Conservation (phyloP, 2,113 vertebrate genomes). For the Callospermophilus lateralis region DNA sequence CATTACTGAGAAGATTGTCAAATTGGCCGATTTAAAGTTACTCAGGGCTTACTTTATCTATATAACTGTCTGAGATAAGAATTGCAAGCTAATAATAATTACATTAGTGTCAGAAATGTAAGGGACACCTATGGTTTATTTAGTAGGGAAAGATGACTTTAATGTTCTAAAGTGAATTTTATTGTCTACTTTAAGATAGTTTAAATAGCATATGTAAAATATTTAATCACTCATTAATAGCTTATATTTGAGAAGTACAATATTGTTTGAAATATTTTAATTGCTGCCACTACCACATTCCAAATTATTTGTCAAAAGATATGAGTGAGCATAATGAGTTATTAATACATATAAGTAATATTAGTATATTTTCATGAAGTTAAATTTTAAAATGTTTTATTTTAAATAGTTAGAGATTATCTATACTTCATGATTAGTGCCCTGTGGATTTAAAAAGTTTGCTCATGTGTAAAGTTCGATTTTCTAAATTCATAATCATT, state of each 20-base stretch:
- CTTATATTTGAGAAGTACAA: constrained; percentile 53
- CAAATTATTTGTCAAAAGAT: not conserved
- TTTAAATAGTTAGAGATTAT: not conserved
- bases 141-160: constrained; percentile 85
- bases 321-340: not conserved
- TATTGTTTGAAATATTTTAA: constrained; percentile 56
- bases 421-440: not conserved
- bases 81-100: constrained; percentile 84
- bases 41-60: constrained; percentile 78
- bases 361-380: not conserved
- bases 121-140: constrained; percentile 84
- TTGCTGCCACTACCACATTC: not conserved
- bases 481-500: not conserved
- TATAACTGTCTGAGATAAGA: constrained; percentile 81
- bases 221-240: constrained; percentile 43
- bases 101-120: constrained; percentile 83
- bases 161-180: constrained; percentile 79
- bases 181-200: constrained; percentile 71
- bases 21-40: constrained; percentile 74
- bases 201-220: constrained; percentile 63
- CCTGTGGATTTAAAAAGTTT: not conserved
- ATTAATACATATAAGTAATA: not conserved
- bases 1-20: constrained; percentile 71
- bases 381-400: not conserved
- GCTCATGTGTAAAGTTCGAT: not conserved